Evolutionary conservation across 2,113 vertebrate species (phyloP).

Genomic region (Cyprinodon brontotheroides): DNA sequence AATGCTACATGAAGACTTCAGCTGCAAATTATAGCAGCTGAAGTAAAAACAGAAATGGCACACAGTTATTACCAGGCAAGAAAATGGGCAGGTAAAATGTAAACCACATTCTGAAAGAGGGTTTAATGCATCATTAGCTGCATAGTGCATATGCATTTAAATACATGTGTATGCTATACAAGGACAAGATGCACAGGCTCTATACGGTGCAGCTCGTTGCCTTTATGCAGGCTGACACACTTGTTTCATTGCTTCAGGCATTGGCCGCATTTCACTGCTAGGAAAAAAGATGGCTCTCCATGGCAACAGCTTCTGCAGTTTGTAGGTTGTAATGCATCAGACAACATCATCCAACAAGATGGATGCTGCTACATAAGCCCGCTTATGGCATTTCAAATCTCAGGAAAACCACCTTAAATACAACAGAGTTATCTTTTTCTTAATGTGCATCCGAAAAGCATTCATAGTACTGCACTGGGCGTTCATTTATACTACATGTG

Average conservation of each 20-base stretch:
- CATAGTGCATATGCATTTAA: constrained; percentile 7
- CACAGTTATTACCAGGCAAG: constrained; percentile 13
- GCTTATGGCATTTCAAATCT: constrained; percentile 27
- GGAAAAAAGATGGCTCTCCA: constrained; percentile 46
- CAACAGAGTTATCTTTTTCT: not conserved
- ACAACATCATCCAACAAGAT: constrained; percentile 50
- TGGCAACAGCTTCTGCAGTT: constrained; percentile 70
- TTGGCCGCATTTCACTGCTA: constrained; percentile 57
- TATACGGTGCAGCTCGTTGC: constrained; percentile 18
- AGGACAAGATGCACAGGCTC: constrained; percentile 9
- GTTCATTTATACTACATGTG: no score
- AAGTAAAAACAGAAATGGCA: constrained; percentile 20
- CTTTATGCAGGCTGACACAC: constrained; percentile 62
- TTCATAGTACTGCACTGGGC: no score
- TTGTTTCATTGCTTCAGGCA: constrained; percentile 54
- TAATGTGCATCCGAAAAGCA: no score
- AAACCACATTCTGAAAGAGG: constrained; percentile 23
- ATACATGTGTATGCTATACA: not conserved
- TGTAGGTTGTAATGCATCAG: constrained; percentile 42
- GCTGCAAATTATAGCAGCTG: constrained; percentile 21
- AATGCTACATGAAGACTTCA: not conserved
- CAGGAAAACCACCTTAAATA: not conserved
- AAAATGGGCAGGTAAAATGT: constrained; percentile 30
- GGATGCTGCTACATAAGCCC: constrained; percentile 26
- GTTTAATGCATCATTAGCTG: constrained; percentile 9